A percentile compares a stretch with the other conserved stretches of the same genome.
Evolutionary conservation across 2,797 vertebrate genomes (phyloP).

Genomic region (Enteromius radiatus): DNA sequence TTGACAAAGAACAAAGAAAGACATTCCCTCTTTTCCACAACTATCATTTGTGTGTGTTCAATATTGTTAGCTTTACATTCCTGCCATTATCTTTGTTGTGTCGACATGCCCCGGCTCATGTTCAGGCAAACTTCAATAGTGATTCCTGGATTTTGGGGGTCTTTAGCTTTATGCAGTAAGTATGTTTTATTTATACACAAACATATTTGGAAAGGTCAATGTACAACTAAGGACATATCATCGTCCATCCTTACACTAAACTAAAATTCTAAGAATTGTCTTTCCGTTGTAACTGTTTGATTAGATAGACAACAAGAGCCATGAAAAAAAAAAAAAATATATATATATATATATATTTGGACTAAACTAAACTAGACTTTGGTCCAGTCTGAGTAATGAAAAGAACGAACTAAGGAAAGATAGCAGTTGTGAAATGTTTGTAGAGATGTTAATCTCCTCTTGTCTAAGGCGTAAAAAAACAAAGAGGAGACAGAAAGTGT

Average conservation of each 20-base stretch:
- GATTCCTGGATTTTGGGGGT: conserved; percentile 10
- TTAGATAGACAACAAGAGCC: conserved; percentile 16
- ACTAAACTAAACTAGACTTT: conserved; percentile 27
- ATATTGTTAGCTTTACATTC: conserved; percentile 57
- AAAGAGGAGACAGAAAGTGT: conserved; percentile 81
- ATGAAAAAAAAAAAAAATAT: conserved; percentile 50
- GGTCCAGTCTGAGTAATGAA: conserved; percentile 35
- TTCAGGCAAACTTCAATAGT: conserved; percentile 38
- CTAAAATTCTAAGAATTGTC: background rate
- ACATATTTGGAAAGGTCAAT: background rate
- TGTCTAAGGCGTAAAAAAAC: conserved; percentile 60
- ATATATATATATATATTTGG: conserved; percentile 23
- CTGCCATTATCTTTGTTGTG: conserved; percentile 59
- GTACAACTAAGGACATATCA: background rate
- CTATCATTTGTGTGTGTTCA: conserved; percentile 37
- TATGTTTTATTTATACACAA: conserved; percentile 8
- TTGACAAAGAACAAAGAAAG: conserved; percentile 75
- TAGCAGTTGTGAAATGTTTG: conserved; percentile 77
- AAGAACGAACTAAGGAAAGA: conserved; percentile 44
- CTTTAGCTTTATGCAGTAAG: conserved; percentile 13
- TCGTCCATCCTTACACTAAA: conserved; percentile 5
- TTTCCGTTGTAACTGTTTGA: background rate
- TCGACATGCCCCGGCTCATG: conserved; percentile 54
- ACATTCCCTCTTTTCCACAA: conserved; percentile 59
- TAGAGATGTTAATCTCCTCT: conserved; percentile 66